Evolutionary conservation across 2,888 invertebrate species (phyloP), one percentile per base, ranked within the genome.

Genomic region (Cheilosia scutellata): DNA sequence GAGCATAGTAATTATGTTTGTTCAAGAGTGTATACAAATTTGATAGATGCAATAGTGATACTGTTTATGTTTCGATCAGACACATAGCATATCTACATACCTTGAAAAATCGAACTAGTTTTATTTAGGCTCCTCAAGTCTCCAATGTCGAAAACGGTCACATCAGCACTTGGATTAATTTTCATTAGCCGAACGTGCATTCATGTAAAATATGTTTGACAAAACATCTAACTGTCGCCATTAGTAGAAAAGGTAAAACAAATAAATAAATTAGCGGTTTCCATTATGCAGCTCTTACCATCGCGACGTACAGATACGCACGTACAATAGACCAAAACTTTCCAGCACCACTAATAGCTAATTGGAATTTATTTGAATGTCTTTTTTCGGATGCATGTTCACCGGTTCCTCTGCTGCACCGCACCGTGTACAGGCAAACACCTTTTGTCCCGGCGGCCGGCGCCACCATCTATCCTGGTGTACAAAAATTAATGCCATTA

Each of bases 401-500:
- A 37, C 31, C 31, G 29, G 31, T 33, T 13, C 40, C 29, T 11
- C 33, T 33, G 37, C 55, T 74, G 53, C 74, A 53, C 37, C 66
- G 6, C 47, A 29, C 33, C 37, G 25, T 31, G 27, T 13, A 27
- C 60, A 31, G 55, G 40, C 20, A 27, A 42, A 55, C 25, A 44
- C 62, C 53, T 70, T 40, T 62, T 63, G 57, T 79, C 62, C 70
- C 49, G 68, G 33, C 47, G 66, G 70, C 60, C 47, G 66, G 70
- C 60, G 83, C 74, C 68, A 74, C 79, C 74, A 79, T 84, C 65
- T 60, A 79, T 84, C 74, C 55, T 70, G 53, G 47, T 79, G 75
- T 65, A 79, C 79, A 84, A 82, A 86, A 76, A 86, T 86, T 82
- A 82, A 72, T 57, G 66, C 44, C 76, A 77, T 86, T 86, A 80